Percentiles rank a stretch among this genome's conserved stretches.
Evolutionary conservation across 2,888 invertebrate genomes (phyloP).

Genomic region (Holacanthella duospinosa): DNA sequence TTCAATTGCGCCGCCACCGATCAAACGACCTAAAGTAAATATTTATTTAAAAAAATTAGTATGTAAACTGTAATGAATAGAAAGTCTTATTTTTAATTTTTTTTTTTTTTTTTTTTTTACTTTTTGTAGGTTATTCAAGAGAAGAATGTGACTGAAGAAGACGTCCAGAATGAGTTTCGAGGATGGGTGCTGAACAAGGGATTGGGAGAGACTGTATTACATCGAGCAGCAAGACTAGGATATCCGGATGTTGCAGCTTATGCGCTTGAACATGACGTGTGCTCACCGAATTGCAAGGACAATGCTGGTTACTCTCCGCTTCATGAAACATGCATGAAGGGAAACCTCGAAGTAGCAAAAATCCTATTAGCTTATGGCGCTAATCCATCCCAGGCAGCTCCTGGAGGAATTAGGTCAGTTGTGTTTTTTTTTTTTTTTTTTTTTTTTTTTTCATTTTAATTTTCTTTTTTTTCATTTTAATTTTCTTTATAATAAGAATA

Average conservation of each 20-base stretch:
- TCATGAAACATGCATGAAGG: conserved; percentile 82
- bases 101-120: conserved; percentile 4
- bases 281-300: conserved; percentile 74
- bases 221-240: conserved; percentile 65
- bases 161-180: conserved; percentile 74
- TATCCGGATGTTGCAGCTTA: conserved; percentile 75
- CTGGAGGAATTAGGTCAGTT: conserved; percentile 71
- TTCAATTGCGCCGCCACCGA: conserved; percentile 26
- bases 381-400: conserved; percentile 80
- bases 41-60: neutral
- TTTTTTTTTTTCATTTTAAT: neutral
- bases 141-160: conserved; percentile 43
- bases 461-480: neutral
- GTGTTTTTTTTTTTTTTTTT: neutral
- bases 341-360: conserved; percentile 75
- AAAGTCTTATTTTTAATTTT: neutral
- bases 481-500: no score
- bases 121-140: conserved; percentile 29
- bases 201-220: conserved; percentile 83
- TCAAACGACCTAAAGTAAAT: conserved; percentile 40
- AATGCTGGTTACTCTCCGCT: conserved; percentile 88
- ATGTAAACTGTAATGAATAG: neutral
- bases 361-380: conserved; percentile 78
- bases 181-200: conserved; percentile 89
- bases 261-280: conserved; percentile 73